phyloP scores from a whole-genome alignment of 2,797 vertebrate genomes.

The Sus cebifrons region DNA sequence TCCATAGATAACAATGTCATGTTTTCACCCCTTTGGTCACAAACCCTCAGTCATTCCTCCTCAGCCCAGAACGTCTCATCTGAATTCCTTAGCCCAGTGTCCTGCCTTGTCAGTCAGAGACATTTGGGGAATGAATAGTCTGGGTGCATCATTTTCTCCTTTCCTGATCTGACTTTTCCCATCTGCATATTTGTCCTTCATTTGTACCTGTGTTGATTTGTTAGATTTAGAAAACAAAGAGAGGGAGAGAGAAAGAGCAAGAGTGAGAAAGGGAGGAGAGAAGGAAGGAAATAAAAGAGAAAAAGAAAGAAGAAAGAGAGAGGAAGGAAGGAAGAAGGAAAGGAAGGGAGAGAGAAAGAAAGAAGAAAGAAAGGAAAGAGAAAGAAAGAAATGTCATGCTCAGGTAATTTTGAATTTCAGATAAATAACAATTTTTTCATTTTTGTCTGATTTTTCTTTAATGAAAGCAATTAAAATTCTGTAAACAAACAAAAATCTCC shows the following conservation, averaged over 20 bases:
- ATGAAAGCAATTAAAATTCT: too few species aligned
- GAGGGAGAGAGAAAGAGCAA: accelerated
- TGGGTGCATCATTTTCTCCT: neutral
- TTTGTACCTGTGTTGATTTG: constrained; percentile 5
- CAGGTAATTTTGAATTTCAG: constrained; percentile 36
- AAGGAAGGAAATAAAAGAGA: neutral
- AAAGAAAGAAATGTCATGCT: neutral
- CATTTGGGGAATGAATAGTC: constrained; percentile 53
- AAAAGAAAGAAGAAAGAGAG: neutral
- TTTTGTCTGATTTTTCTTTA: too few species aligned
- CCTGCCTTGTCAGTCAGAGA: neutral
- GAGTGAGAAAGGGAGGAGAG: neutral
- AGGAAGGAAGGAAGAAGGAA: neutral
- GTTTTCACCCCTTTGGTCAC: constrained; percentile 19
- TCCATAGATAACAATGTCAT: neutral
- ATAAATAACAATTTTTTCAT: neutral
- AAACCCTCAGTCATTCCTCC: neutral
- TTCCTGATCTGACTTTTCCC: neutral
- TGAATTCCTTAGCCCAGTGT: constrained; percentile 1
- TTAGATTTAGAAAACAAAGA: constrained; percentile 27
- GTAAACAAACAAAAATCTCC: too few species aligned
- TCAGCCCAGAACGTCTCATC: neutral
- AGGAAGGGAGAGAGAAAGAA: neutral
- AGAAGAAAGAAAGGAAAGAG: neutral
- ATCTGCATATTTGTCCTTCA: neutral